Evolutionary conservation across 2,888 invertebrate species (phyloP).

Genomic region (Drosophila eohydei): DNA sequence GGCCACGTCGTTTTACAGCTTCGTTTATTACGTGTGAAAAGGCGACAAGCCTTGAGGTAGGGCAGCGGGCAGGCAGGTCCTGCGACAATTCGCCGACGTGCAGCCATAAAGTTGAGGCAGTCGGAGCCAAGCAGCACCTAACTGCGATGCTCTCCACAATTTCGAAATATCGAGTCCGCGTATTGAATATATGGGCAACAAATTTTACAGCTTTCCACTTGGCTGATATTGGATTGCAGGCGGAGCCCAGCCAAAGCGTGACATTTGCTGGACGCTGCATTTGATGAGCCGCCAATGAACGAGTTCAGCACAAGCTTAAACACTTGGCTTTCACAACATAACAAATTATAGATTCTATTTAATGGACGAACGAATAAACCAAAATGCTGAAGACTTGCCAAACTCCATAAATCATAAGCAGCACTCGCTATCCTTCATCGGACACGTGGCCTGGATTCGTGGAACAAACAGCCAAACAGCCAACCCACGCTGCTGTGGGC

Average conservation of each 20-base stretch:
- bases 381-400: conserved; percentile 1
- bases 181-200: conserved; percentile 17
- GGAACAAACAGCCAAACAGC: neutral
- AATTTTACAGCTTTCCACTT: conserved; percentile 46
- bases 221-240: conserved; percentile 35
- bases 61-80: conserved; percentile 14
- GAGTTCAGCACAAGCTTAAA: neutral
- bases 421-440: neutral
- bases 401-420: conserved; percentile 38
- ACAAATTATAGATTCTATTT: conserved; percentile 35
- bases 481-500: conserved; percentile 13
- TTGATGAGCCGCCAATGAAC: conserved; percentile 3
- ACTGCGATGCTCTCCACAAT: conserved; percentile 40
- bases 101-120: conserved; percentile 61
- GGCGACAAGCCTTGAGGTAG: conserved; percentile 48
- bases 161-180: conserved; percentile 9
- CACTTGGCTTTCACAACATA: conserved; percentile 17
- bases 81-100: conserved; percentile 61
- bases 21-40: conserved; percentile 78
- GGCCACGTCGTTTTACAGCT: conserved; percentile 70
- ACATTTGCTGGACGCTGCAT: conserved; percentile 5
- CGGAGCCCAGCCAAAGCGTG: conserved; percentile 18
- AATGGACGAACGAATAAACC: conserved; percentile 2
- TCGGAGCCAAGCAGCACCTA: conserved; percentile 56
- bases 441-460: conserved; percentile 28